Conservation (phyloP, 2,888 invertebrate species). For the Drosophila mimetica region DNA sequence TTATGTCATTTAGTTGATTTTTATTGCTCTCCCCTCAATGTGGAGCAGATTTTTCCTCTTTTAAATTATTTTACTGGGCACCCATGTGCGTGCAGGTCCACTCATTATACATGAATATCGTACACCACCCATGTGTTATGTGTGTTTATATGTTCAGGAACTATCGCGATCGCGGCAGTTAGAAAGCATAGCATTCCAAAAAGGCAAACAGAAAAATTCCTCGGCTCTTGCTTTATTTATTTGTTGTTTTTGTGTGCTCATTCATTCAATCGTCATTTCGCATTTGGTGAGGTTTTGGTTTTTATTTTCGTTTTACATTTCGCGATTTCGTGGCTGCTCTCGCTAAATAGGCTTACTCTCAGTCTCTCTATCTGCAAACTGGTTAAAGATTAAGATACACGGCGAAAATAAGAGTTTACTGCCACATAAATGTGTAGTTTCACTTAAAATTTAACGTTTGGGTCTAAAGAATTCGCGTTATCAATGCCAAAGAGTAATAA, state of each 20-base stretch:
- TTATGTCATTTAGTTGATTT: constrained; percentile 62
- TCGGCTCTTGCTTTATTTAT: constrained; percentile 21
- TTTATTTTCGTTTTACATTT: constrained; percentile 64
- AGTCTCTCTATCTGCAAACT: constrained; percentile 25
- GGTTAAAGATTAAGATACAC: constrained; percentile 25
- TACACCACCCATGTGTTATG: constrained; percentile 1
- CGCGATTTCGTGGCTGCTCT: constrained; percentile 34
- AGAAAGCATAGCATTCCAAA: constrained; percentile 70
- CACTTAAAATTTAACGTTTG: no score
- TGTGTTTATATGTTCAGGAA: constrained; percentile 19
- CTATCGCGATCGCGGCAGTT: constrained; percentile 62
- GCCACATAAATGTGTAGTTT: no score
- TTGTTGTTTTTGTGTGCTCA: constrained; percentile 30
- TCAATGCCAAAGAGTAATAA: no score
- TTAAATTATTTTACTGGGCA: background rate
- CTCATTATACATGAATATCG: background rate
- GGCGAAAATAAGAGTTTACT: background rate
- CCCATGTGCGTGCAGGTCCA: constrained; percentile 13
- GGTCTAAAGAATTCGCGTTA: no score
- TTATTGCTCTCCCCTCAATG: constrained; percentile 15
- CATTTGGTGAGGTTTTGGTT: constrained; percentile 39
- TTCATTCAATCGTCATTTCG: constrained; percentile 46
- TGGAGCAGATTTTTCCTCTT: constrained; percentile 7
- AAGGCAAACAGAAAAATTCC: constrained; percentile 36
- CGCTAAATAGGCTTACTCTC: constrained; percentile 16